Conservation (phyloP, 2,797 vertebrate genomes). For the Megalops cyprinoides region DNA sequence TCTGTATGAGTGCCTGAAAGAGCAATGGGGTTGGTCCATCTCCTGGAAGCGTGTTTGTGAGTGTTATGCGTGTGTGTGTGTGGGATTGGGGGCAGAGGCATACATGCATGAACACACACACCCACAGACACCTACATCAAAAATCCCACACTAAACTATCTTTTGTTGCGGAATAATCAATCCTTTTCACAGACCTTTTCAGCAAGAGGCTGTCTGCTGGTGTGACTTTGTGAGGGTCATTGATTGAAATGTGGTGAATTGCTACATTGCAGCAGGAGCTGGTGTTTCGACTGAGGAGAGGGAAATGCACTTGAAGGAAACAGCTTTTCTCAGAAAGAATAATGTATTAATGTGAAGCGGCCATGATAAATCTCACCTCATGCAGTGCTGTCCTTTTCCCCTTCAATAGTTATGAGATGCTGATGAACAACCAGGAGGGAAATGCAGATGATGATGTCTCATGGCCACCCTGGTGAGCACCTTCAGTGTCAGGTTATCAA, state of each 20-base stretch:
- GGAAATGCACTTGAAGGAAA: slow-evolving; percentile 26
- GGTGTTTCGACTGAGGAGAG: slow-evolving; percentile 16
- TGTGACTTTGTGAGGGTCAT: too few species aligned
- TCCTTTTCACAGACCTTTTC: too few species aligned
- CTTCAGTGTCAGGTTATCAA: not conserved
- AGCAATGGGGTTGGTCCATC: not conserved
- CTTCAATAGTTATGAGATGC: slow-evolving; percentile 24
- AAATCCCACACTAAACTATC: not conserved
- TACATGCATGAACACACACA: not conserved
- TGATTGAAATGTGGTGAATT: not conserved
- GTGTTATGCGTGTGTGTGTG: not conserved
- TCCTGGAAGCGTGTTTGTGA: not conserved
- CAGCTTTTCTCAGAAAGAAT: slow-evolving; percentile 39
- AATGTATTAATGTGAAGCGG: slow-evolving; percentile 35
- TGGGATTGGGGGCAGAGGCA: slow-evolving; percentile 19
- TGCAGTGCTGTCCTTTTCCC: not conserved
- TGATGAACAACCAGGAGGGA: not conserved
- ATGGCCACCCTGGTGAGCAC: not conserved
- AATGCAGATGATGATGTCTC: not conserved
- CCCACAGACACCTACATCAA: not conserved
- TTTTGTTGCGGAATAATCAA: not conserved
- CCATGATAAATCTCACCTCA: slow-evolving; percentile 20
- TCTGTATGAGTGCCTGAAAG: not conserved
- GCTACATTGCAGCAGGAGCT: not conserved
- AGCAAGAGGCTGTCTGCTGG: too few species aligned